Percentiles rank a stretch among this genome's conserved stretches.
phyloP scores from a whole-genome alignment of 1,140 invertebrate species.

The Neodiprion fabricii region DNA sequence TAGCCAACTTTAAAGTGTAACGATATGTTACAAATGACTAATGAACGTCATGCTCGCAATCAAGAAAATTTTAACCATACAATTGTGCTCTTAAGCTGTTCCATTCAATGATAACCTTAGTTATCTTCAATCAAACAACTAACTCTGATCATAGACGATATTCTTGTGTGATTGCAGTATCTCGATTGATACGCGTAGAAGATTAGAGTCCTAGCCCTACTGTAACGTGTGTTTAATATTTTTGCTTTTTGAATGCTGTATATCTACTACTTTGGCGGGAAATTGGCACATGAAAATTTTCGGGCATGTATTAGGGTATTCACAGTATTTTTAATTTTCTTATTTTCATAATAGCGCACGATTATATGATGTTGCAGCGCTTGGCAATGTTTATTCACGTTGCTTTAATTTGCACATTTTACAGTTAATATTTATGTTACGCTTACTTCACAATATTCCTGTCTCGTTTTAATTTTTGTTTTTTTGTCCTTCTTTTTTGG shows the following conservation, averaged over 20 bases:
- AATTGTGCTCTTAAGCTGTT: not conserved
- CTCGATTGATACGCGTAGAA: constrained; percentile 14
- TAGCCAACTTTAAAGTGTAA: too few relatives aligned
- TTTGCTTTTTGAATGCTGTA: constrained; percentile 16
- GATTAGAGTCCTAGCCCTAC: constrained; percentile 6
- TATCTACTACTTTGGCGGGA: constrained; percentile 12
- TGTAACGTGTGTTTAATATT: constrained; percentile 14
- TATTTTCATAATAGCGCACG: too few relatives aligned
- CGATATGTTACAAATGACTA: too few relatives aligned
- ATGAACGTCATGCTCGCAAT: too few relatives aligned
- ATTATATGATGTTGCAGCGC: too few relatives aligned
- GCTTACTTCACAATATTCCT: not conserved
- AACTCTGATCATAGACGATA: constrained; percentile 14
- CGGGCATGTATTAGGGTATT: constrained; percentile 16
- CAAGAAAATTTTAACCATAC: too few relatives aligned
- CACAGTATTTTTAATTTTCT: not conserved
- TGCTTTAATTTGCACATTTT: not conserved
- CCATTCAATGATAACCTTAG: not conserved
- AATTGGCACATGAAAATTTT: constrained; percentile 15
- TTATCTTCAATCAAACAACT: not conserved
- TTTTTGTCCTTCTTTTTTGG: too few relatives aligned
- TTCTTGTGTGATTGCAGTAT: constrained; percentile 11
- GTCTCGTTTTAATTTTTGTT: not conserved
- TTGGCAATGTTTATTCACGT: not conserved
- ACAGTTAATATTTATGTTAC: not conserved